Evolutionary conservation across 2,797 vertebrate genomes (phyloP), one percentile per base, ranked within the genome.

Genomic region (Hippocampus kuda): DNA sequence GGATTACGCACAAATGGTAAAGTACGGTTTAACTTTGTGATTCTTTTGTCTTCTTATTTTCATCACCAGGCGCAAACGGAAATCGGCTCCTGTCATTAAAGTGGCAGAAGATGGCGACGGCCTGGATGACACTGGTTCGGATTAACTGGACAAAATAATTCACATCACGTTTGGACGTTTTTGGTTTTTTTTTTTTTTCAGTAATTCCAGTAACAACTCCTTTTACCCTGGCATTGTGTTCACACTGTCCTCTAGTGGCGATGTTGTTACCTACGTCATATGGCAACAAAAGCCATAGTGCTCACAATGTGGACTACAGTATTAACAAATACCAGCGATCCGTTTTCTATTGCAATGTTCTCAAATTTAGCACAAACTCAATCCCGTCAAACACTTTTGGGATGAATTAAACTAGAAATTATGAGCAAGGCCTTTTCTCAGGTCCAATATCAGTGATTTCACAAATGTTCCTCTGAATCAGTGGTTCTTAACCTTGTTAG

Each of bases 21-120:
- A 61, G 16, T 34, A 46, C 41, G 26, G 2, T 69, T 41, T 59
- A n/a, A 62, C 54, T 48, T 6, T 13, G 13, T 1, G 65, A 57
- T 57, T 15, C 4, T 27, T 60, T 15, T 24, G 54, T 24, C 54
- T 66, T 20, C 59, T 20, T 68, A 20, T 67, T 70, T 68, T 12
- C 12, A 26, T 78, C 10, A 15, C 53, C 88, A 98, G 97, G 75
- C 92, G 92, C 2, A 98, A 91, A 86, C 95, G 89, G 83, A 91
- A 92, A 51, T 88, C 94, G 0, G 88, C 86, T 77, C 89, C 92
- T 72, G 74, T 92, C 44, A 78, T 92, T 68, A 91, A 89, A 41
- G 72, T 70, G 10, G 27, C 78, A 71, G 85, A 85, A 60, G 90
- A 92, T 56, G 77, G 83, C 64, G 93, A 92, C 0, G 88, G 93